Conservation (phyloP, 1,140 invertebrate genomes). For the Plutomurus gul region DNA sequence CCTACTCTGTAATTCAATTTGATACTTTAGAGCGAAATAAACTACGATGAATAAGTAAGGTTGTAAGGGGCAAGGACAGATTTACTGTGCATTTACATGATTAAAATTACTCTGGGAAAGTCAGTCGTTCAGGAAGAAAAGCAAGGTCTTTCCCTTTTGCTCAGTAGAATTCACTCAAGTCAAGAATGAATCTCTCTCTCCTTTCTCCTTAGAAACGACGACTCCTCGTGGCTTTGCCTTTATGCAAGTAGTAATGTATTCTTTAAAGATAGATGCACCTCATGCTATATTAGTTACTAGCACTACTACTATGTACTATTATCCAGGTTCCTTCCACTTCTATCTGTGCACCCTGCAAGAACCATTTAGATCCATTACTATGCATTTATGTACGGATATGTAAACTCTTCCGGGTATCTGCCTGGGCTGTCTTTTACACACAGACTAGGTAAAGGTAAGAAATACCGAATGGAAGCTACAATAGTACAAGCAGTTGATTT, state of each 20-base stretch:
- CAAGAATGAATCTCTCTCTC: neutral
- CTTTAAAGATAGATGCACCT: neutral
- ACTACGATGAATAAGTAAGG: conserved; percentile 44
- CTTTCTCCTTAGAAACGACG: too few species aligned
- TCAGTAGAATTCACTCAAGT: conserved; percentile 17
- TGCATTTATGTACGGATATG: conserved; percentile 19
- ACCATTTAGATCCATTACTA: neutral
- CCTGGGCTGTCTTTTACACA: too few species aligned
- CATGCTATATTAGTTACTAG: too few species aligned
- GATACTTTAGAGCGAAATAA: conserved; percentile 21
- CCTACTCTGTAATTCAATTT: conserved; percentile 29
- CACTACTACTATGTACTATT: neutral
- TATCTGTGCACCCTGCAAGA: neutral
- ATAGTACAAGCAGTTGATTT: neutral
- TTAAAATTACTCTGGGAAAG: conserved; percentile 49
- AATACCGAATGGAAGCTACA: neutral
- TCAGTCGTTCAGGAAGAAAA: conserved; percentile 11
- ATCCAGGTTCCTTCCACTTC: neutral
- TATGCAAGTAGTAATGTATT: too few species aligned
- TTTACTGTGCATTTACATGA: conserved; percentile 54
- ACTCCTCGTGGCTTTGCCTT: too few species aligned
- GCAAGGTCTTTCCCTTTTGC: conserved; percentile 1
- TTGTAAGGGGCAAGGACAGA: conserved; percentile 49
- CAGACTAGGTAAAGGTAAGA: neutral
- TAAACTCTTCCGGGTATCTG: neutral